Base-by-base conservation (phyloP, 2,888 invertebrate species). In the Tenthredo amoena region DNA sequence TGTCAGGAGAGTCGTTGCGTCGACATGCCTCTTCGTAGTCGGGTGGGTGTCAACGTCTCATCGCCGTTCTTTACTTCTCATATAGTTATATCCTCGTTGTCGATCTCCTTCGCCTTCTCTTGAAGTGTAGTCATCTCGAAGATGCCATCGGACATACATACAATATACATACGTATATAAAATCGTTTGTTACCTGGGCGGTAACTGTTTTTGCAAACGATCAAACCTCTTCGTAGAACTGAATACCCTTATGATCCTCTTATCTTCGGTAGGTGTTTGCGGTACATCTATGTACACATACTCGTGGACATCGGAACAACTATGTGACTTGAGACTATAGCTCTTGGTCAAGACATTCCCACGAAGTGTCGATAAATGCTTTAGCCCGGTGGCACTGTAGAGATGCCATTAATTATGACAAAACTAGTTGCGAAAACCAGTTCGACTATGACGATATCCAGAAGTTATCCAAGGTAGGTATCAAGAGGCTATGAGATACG, bases 21-120 rank as follows among this genome's bases (percentile, higher is more conserved):
- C 65, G 83, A 71, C 71, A 47, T 83, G 71, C 83, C 83, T 83
- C 31, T 81, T 62, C 81, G 58, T 62, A 31, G 81, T 34, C 81
- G 37, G 58, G 50, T 83, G 50, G 71, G 71, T 83, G 83, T 83
- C 83, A 83, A 83, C 83, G 83, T 83, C 83, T 81, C 81, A 81
- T 81, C 81, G 81, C 62, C 62, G 62, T 81, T 81, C 81, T 62
- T 62, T 1, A 81, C 81, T 62, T 31, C 15, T 77, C 77, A 55
- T 77, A 77, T 18, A n/a, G 10, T 21, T 62, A 81, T 40, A 40
- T 37, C 26, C 58, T 37, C 21, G 40, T 21, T 81, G 15, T 58
- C 34, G 40, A 81, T 21, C 81, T 62, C 21, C 58, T 81, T 34
- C 62, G 50, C 21, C 58, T 62, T n/a, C 58, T 62, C 58, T 81